phyloP scores from a whole-genome alignment of 1,140 invertebrate genomes.

The Saccostrea glomerata region DNA sequence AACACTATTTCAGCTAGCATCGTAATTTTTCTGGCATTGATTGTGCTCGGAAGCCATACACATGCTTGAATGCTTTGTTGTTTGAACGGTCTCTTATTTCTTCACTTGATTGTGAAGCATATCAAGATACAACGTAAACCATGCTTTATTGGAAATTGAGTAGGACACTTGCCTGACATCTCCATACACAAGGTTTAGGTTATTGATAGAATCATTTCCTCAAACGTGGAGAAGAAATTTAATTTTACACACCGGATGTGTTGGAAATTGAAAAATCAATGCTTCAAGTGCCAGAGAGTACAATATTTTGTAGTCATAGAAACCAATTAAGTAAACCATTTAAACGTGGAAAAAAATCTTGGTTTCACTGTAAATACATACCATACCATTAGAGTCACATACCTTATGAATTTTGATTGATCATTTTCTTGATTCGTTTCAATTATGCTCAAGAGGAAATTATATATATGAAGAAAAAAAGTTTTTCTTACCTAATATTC shows the following conservation, averaged over 20 bases:
- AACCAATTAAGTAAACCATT: slow-evolving; percentile 26
- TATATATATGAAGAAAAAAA: not conserved
- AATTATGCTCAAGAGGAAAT: too few relatives aligned
- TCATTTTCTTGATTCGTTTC: too few relatives aligned
- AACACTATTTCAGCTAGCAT: not conserved
- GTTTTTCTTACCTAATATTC: not conserved
- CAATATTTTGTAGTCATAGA: slow-evolving; percentile 27
- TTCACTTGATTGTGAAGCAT: not conserved
- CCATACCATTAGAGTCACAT: too few relatives aligned
- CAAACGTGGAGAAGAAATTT: slow-evolving; percentile 24
- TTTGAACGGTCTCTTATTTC: not conserved
- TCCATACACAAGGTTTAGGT: not conserved
- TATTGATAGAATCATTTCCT: slow-evolving; percentile 5
- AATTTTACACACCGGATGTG: slow-evolving; percentile 30
- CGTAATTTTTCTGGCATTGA: slow-evolving; percentile 6
- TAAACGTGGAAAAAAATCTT: not conserved
- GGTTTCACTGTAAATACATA: slow-evolving; percentile 3
- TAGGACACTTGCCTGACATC: not conserved
- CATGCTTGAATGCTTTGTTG: not conserved
- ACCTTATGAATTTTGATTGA: too few relatives aligned
- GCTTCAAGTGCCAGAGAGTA: slow-evolving; percentile 5
- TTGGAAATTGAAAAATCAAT: slow-evolving; percentile 34
- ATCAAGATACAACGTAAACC: not conserved
- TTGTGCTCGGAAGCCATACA: not conserved
- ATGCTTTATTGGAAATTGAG: not conserved